Evolutionary conservation across 2,888 invertebrate species (phyloP), one percentile per base, ranked within the genome.

Genomic region (Nebria brevicollis): DNA sequence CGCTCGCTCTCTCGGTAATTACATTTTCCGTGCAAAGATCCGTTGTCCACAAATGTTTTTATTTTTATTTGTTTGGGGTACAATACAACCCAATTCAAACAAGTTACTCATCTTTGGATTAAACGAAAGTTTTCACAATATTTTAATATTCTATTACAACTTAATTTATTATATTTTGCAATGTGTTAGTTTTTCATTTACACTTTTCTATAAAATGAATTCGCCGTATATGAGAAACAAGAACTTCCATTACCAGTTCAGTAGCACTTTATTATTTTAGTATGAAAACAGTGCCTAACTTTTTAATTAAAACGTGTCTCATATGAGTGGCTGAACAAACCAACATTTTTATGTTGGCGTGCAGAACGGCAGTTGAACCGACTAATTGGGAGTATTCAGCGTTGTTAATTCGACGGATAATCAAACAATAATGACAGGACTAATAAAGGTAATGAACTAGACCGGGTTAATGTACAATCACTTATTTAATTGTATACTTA

Each of bases 1-100:
- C 43, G 41, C 15, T n/a, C 6, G 41, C 68, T 41, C 43, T n/a
- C 15, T n/a, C 6, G 41, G 73, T 73, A 73, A 73, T 70, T 70
- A 13, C 20, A 5, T 70, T 25, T 26, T 26, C 70, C 25, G 70
- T 70, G 34, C 25, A 70, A 25, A 70, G 25, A 25, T 70, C 70
- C 15, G 70, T 54, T 7, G 54, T 54, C 54, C 54, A 13, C 54
- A 54, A 54, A 54, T 54, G 54, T 2, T 54, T 6, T 54, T 54
- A 54, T 54, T 54, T 6, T 54, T 54, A 54, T 54, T 54, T 54
- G 7, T 13, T 54, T 54, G 0, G 54, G 54, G 11, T 6, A 11
- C 8, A 5, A 54, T 54, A 54, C 54, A 54, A 54, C 2, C 6
- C 54, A 13, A 11, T 54, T 54, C 54, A 13, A 13, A 54, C 54